Base-by-base conservation (phyloP, 2,797 vertebrate genomes). In the Acestrorhynchus altus region DNA sequence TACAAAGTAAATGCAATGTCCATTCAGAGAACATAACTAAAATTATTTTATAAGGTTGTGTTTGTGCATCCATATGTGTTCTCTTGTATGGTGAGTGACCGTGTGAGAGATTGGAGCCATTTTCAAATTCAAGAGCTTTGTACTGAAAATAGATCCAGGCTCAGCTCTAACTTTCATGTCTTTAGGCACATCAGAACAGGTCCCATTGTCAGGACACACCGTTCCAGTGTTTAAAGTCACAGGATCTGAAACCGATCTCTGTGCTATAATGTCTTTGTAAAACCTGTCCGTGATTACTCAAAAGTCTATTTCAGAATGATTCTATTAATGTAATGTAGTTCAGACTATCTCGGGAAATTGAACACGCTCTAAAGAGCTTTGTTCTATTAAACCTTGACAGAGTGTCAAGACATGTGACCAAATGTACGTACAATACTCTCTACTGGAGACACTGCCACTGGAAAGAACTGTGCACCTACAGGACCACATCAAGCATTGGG, bases 131-230 rank as follows among this genome's bases (percentile, higher is more conserved):
- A n/a, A 31, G 16, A 35, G 46, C 65, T 68, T 68, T 68, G 65
- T 68, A 31, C 65, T 68, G 46, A 26, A 68, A 68, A 68, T 68
- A 68, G 65, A 68, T 68, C 9, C 16, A 10, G 46, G 49, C 65
- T 49, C 26, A 51, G 35, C 8, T 31, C 2, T 51, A 51, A 28
- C 64, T 44, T 47, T 46, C 42, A 26, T 46, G 64, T 46, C 42
- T 46, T 9, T 46, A 10, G 46, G 16, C 11, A 1, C 24, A 51
- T 51, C 65, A 20, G 46, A 51, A 68, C 24, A 51, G 65, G 20
- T 49, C 46, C 46, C 24, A 9, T 35, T 68, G 46, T 44, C 26
- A 22, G 47, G 24, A 28, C 44, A 4, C 15, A 49, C 24, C 26
- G n/a, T 28, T 15, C 26, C 42, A 46, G 7, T 47, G 46, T 68